Conservation (phyloP, 2,888 invertebrate genomes). For the Meganola albula region DNA sequence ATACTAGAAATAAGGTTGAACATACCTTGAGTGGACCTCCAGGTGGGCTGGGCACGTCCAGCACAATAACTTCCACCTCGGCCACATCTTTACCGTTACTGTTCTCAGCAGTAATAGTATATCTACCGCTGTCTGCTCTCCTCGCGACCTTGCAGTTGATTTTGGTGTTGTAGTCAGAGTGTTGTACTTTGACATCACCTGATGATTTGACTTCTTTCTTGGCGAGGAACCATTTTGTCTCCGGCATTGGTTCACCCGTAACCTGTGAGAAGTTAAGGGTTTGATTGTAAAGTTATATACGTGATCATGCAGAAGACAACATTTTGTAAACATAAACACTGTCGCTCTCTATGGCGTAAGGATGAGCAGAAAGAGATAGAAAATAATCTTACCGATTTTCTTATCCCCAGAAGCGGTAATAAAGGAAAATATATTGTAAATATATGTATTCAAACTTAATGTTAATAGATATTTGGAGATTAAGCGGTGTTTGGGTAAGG, state of each 20-base stretch:
- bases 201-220: constrained; percentile 86
- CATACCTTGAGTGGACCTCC: constrained; percentile 92
- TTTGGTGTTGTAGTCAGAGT: constrained; percentile 91
- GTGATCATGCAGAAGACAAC: too few relatives aligned
- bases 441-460: too few relatives aligned
- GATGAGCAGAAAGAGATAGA: too few relatives aligned
- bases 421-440: too few relatives aligned
- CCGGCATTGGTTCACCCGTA: constrained; percentile 95
- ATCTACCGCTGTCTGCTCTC: constrained; percentile 92
- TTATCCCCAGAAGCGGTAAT: too few relatives aligned
- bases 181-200: constrained; percentile 87
- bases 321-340: too few relatives aligned
- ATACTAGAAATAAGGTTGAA: background rate
- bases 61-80: constrained; percentile 92
- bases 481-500: background rate
- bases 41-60: constrained; percentile 93
- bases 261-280: constrained; percentile 39
- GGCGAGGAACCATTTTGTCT: constrained; percentile 92
- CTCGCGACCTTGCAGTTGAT: constrained; percentile 87
- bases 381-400: too few relatives aligned
- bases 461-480: too few relatives aligned
- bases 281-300: background rate
- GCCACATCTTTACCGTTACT: constrained; percentile 95
- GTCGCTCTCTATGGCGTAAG: too few relatives aligned
- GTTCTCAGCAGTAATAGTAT: constrained; percentile 95